Base-by-base conservation (phyloP, 1,140 invertebrate genomes). In the Drosophila neocordata region DNA sequence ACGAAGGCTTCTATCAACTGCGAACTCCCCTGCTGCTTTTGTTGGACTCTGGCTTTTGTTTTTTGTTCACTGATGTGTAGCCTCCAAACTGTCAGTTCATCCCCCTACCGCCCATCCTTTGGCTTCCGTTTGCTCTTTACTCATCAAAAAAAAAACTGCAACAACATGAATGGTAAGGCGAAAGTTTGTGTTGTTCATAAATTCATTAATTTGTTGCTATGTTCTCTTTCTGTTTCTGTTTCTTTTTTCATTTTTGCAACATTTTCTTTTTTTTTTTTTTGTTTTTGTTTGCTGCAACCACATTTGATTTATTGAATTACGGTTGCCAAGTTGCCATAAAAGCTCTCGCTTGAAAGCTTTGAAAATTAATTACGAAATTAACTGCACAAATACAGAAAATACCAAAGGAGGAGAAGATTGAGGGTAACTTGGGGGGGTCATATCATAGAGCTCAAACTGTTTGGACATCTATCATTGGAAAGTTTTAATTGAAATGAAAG, bases 231-330 rank as follows among this genome's bases (percentile, higher is more conserved):
- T 4, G 18, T 65, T 51, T 70, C 56, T 31, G 38, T 12, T 22
- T 20, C 41, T 53, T 27, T 27, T 56, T 44, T 57, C 15, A 18
- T 58, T 41, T 8, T 9, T 6, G 12, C 18, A n/a, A n/a, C 18
- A 65, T n/a, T 34, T 62, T 24, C 8, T 48, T 58, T 2, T 34
- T 31, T 4, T 61, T 61, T 34, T 22, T 67, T 51, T 1, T 34
- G 22, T 4, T 60, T 58, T 24, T 15, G 60, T 52, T 69, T 55
- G 78, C 38, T 65, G 77, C 82, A 77, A 77, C 81, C 78, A 73
- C 81, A 81, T 84, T 87, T 84, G 81, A 84, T 84, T 85, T 85
- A 85, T 85, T 82, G 83, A 85, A 85, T 85, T 85, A 88, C 74
- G 74, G 74, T 76, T 79, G 66, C 70, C 74, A 65, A 48, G 78